A percentile compares a stretch with the other conserved stretches of the same genome.
Conservation (phyloP, 2,797 vertebrate species). For the Syncerus caffer region DNA sequence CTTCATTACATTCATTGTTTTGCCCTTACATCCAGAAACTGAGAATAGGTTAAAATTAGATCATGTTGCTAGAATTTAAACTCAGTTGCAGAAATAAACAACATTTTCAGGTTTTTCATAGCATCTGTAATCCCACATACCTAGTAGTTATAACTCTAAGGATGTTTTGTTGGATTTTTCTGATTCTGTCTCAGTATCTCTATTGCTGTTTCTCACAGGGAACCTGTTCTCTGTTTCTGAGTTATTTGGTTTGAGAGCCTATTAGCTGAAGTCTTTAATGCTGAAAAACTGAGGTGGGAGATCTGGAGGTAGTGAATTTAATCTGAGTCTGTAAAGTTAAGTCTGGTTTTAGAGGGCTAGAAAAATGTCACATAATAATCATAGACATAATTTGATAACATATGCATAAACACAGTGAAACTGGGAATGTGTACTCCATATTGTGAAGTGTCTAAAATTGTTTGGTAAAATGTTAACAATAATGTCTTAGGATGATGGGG, state of each 20-base stretch:
- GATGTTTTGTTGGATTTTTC: background rate
- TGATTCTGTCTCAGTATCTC: background rate
- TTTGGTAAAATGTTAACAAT: background rate
- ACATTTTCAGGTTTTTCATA: background rate
- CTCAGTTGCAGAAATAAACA: background rate
- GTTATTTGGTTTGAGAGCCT: constrained; percentile 36
- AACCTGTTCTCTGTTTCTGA: constrained; percentile 16
- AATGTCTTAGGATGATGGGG: background rate
- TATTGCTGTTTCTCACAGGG: background rate
- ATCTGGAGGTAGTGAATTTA: background rate
- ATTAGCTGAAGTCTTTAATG: background rate
- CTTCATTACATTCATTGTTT: constrained; percentile 41
- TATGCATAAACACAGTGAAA: background rate
- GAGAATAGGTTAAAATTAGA: background rate
- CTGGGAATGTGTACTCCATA: background rate
- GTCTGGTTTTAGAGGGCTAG: background rate
- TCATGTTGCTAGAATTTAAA: constrained; percentile 34
- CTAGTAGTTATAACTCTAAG: background rate
- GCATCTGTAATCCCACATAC: background rate
- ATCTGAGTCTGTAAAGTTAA: background rate
- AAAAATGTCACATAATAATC: background rate
- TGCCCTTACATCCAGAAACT: background rate
- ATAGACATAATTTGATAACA: background rate
- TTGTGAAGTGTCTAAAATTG: constrained; percentile 3
- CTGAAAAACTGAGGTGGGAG: constrained; percentile 22